Evolutionary conservation across 2,113 vertebrate species (phyloP).

Genomic region (Aix galericulata): DNA sequence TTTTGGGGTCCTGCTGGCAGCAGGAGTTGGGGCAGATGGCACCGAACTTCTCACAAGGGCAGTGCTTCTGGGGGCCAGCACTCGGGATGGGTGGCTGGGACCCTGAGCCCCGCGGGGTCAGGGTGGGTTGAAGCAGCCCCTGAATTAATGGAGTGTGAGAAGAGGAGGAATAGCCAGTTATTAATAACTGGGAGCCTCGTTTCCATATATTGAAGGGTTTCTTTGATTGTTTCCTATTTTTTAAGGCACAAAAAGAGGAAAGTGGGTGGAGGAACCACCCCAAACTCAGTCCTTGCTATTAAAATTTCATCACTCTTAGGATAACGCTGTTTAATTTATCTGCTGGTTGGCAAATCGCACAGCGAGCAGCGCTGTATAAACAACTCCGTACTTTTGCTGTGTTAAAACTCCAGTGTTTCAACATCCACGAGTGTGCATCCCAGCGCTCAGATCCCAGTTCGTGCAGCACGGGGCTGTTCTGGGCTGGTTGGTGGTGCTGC

Average conservation of each 20-base stretch:
- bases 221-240: not conserved
- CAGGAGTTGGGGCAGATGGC: not conserved
- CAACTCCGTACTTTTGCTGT: not conserved
- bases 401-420: not conserved
- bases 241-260: not conserved
- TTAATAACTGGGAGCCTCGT: not conserved
- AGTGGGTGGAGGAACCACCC: not conserved
- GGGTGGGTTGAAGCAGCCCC: not conserved
- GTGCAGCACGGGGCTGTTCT: not conserved
- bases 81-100: no score
- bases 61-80: not conserved
- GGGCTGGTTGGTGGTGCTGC: not conserved
- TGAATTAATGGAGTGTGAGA: no score
- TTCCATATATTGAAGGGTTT: not conserved
- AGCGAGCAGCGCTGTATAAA: rapidly evolving
- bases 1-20: not conserved
- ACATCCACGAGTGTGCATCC: not conserved
- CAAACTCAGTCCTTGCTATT: not conserved
- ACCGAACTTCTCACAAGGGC: not conserved
- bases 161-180: not conserved
- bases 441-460: not conserved
- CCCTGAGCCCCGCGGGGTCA: not conserved
- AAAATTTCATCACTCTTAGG: not conserved
- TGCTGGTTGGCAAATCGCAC: not conserved
- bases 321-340: not conserved